Conservation (phyloP, 2,888 invertebrate species). For the Pseudococcus jackbeardsleyi region DNA sequence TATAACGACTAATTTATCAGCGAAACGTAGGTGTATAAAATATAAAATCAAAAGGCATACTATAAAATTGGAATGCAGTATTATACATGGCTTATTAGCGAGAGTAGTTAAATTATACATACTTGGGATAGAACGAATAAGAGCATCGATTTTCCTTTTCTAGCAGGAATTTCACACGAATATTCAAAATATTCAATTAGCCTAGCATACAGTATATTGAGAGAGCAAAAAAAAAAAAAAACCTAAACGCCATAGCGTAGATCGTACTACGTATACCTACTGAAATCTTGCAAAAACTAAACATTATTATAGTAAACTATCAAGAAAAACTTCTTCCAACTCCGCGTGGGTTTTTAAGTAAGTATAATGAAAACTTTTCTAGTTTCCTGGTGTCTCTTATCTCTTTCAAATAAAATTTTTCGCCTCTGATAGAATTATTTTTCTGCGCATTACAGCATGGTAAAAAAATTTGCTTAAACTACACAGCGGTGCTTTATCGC, state of each 20-base stretch:
- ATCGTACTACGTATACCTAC: not conserved
- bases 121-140: not conserved
- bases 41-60: not conserved
- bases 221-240: not conserved
- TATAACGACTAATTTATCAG: not conserved
- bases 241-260: not conserved
- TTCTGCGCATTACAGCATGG: slow-evolving; percentile 24
- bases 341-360: not conserved
- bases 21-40: not conserved
- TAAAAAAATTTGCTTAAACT: slow-evolving; percentile 11
- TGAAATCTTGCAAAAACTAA: not conserved
- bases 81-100: not conserved
- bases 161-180: not conserved
- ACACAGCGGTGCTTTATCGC: slow-evolving; percentile 44
- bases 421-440: slow-evolving; percentile 35
- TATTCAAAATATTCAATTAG: slow-evolving; percentile 15
- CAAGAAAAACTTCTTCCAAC: slow-evolving; percentile 7
- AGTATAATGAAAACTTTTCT: slow-evolving; percentile 24
- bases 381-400: slow-evolving; percentile 5
- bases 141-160: not conserved
- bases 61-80: slow-evolving; percentile 10
- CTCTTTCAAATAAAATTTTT: slow-evolving; percentile 19
- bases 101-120: not conserved
- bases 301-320: not conserved
- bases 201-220: not conserved